Evolutionary conservation across 2,797 vertebrate species (phyloP), one percentile per base, ranked within the genome.

Genomic region (Phalloptychus januarius): DNA sequence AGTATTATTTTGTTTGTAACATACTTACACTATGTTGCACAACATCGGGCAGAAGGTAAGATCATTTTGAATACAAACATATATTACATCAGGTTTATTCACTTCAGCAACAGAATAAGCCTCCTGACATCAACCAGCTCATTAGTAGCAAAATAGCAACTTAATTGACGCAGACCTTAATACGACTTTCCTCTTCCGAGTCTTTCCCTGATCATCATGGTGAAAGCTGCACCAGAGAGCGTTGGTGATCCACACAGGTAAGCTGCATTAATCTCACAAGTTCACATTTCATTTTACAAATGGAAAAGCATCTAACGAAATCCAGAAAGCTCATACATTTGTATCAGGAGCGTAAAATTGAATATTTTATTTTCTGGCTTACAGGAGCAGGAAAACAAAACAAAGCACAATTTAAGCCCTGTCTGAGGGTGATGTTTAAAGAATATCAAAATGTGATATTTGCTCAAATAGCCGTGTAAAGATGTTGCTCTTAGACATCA

Each of bases 121-220:
- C 85, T 75, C 69, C 76, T 72, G 84, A 85, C 88, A 88, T 83
- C 79, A 83, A 89, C 79, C 74, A 80, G 80, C 89, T 90, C 89
- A 91, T 91, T 89, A 90, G 77, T 77, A 76, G 75, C 70, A 82
- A 79, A 72, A 72, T 23, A 75, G 58, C 16, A 74, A 65, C 16
- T 5, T 72, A 75, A 74, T 85, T 13, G 7, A 83, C 70, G 71
- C 16, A 40, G 42, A 79, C 63, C 72, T 82, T 74, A 76, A 76
- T 78, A 63, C 0, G 18, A 72, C 63, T 75, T 85, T 79, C 56
- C 40, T 70, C 25, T 44, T 74, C 44, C 78, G 74, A 84, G 72
- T 86, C 74, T 76, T 82, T 84, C 81, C 44, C 38, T 72, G 58
- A 50, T 86, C 74, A 80, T 74, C 8, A 25, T 77, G 20, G 54